Conservation (phyloP, 2,113 vertebrate genomes). For the Neoarius graeffei region DNA sequence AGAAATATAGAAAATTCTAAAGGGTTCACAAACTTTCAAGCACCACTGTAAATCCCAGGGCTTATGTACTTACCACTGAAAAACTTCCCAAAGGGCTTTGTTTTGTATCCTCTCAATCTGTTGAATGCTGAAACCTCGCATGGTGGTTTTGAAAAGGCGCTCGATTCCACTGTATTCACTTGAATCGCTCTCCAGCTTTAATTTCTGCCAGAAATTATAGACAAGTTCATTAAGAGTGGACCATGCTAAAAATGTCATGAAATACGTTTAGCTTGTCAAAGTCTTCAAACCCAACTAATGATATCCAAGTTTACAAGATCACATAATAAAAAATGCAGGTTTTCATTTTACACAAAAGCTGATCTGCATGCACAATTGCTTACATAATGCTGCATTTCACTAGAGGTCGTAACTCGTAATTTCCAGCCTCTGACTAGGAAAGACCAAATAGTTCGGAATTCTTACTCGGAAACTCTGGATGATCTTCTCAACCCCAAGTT, state of each 20-base stretch:
- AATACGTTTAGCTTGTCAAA: background rate
- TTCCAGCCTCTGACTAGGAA: background rate
- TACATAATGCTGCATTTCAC: background rate
- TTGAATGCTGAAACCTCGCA: conserved; percentile 59
- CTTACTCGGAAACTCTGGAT: background rate
- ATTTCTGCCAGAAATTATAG: conserved; percentile 50
- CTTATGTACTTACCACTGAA: conserved; percentile 66
- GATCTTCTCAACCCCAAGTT: background rate
- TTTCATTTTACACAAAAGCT: background rate
- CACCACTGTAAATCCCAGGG: background rate
- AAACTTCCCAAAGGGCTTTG: conserved; percentile 71
- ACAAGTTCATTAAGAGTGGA: background rate
- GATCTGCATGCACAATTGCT: background rate
- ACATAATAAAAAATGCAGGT: background rate
- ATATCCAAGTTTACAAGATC: background rate
- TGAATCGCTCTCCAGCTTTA: conserved; percentile 50
- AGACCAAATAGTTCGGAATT: background rate
- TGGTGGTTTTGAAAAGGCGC: conserved; percentile 64
- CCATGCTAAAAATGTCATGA: background rate
- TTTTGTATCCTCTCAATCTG: conserved; percentile 73
- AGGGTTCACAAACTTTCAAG: no score
- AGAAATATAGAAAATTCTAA: no score
- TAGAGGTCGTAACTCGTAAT: background rate
- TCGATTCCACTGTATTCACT: conserved; percentile 63
- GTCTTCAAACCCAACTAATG: background rate